Evolutionary conservation across 2,113 vertebrate genomes (phyloP), one percentile per base, ranked within the genome.

Genomic region (Forbesichthys papilliferus): DNA sequence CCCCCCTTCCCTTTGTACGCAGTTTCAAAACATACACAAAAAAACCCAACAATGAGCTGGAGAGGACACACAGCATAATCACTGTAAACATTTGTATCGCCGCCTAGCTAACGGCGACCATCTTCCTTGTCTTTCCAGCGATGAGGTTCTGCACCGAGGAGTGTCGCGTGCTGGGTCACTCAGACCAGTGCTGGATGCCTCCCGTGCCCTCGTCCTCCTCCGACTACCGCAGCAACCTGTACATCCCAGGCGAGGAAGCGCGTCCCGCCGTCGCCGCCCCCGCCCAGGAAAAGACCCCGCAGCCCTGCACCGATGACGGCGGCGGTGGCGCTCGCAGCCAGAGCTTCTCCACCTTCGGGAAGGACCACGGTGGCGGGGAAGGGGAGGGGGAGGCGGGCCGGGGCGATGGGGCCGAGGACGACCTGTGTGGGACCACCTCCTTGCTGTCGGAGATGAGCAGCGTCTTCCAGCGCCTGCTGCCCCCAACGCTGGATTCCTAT

Each of bases 171-270:
- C 91, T 99, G 64, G 97, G 97, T 1, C 98, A 99, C 84, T 99
- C 98, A 0, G 98, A 99, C 87, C 97, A 99, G 88, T 99, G 98
- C 87, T 99, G 98, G 97, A 99, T 99, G 98, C 97, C 97, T 0
- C 96, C 95, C 0, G 78, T 97, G 80, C 88, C 94, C 18, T 95
- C 94, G 1, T 95, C 95, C 0, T 94, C 86, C n/a, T 91, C 95
- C 0, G 96, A 99, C 80, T 99, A 99, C 64, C 90, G 96, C 6
- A 98, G 93, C 68, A 99, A 99, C 88, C 93, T 99, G 88, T 99
- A 97, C 90, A 98, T 99, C 66, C 97, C 98, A 0, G 95, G 96
- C 0, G 96, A 99, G 71, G 96, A 99, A 61, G 93, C 91, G 0
- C 92, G 71, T 0, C 94, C 94, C 79, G 68, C 93, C 0, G 47